Evolutionary conservation across 2,888 invertebrate species (phyloP), one percentile per base, ranked within the genome.

Genomic region (Disparrhopalites patrizii): DNA sequence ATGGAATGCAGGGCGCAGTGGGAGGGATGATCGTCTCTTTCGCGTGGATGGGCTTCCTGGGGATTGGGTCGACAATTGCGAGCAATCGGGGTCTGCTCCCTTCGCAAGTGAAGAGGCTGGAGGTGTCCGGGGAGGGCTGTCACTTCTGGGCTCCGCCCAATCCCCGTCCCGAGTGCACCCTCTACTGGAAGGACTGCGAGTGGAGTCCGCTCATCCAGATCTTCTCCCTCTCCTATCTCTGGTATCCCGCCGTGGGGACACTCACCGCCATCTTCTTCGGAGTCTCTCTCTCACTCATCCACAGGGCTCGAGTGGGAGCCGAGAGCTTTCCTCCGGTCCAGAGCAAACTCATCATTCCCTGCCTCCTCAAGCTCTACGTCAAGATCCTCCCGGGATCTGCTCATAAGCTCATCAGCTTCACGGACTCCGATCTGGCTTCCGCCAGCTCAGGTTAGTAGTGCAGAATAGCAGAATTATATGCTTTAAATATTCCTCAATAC

Each of bases 221-320:
- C 15, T 66, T 73, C 27, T 68, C 67, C 8, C 66, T 75, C 13
- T 74, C 73, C 10, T 71, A 72, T 25, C 54, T 75, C 4, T 75
- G 75, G 75, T 74, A 75, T 52, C 75, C 75, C 0, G 62, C 62
- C 13, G 61, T 69, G 31, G 75, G 75, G 54, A 66, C 56, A n/a
- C 15, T 73, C 0, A 60, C 60, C 1, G 54, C 68, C 4, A 28
- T 68, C 2, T 28, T 69, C 3, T 52, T 66, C 15, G 73, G 71
- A 8, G n/a, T 73, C 0, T 0, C 70, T 2, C 71, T 73, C 50
- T 72, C 72, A 58, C 28, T 70, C 4, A 30, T 72, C 0, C 65
- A 64, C 18, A 40, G 71, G 7, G 5, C 20, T 7, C 33, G 66
- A 8, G 15, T 54, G 3, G 66, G 50, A 2, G 67, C 60, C 13